phyloP scores from a whole-genome alignment of 1,140 invertebrate genomes.

The Phenacoccus solenopsis region DNA sequence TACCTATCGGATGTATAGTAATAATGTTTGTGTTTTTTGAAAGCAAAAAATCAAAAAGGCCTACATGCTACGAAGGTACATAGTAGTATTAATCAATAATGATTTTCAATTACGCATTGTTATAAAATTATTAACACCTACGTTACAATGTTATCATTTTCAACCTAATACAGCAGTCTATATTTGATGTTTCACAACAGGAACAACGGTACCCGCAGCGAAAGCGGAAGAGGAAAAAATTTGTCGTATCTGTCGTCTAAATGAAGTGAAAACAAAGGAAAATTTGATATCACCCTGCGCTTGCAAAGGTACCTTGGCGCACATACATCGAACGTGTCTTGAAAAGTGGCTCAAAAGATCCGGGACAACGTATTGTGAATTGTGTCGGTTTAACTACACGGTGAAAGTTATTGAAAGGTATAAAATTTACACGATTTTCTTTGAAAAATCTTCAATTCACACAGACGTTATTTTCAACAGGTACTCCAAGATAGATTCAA shows the following conservation, averaged over 20 bases:
- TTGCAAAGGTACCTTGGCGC: conserved; percentile 41
- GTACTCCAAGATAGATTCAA: conserved; percentile 15
- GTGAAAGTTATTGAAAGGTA: conserved; percentile 10
- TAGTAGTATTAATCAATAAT: no score
- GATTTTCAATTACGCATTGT: no score
- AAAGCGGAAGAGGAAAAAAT: conserved; percentile 10
- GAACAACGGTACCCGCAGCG: background rate
- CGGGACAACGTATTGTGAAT: conserved; percentile 42
- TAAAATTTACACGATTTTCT: background rate
- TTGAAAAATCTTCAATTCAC: background rate
- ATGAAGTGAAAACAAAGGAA: conserved; percentile 28
- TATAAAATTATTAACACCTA: no score
- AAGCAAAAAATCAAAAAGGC: no score
- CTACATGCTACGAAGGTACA: no score
- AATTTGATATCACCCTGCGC: conserved; percentile 43
- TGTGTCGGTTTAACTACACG: conserved; percentile 40
- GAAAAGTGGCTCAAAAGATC: conserved; percentile 45
- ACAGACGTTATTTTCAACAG: background rate
- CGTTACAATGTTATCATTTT: no score
- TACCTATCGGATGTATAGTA: no score
- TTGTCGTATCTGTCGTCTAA: background rate
- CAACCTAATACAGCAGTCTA: no score
- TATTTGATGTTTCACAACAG: no score
- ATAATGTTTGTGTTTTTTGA: no score
- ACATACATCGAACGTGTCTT: conserved; percentile 42